These are phyloP conservation scores for Lepidurus apus DNA, from an alignment of 1,140 invertebrate genomes.

Conservation along the genomic window DNA sequence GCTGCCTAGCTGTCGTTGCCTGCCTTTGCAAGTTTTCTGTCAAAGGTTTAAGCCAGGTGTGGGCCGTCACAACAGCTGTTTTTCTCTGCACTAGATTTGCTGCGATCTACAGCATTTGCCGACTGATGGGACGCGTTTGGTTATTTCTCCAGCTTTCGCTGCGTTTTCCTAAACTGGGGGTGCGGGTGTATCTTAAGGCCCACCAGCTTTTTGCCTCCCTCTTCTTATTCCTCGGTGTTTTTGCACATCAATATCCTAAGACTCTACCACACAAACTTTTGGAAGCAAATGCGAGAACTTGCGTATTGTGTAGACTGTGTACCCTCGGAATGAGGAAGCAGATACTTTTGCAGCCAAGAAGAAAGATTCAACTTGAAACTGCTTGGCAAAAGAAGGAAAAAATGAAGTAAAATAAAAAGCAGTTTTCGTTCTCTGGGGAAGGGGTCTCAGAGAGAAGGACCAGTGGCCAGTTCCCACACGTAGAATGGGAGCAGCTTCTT, in stretches of 20 bases:
- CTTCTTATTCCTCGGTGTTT: not conserved
- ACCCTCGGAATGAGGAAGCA: not conserved
- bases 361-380: not conserved
- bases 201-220: not conserved
- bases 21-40: slow-evolving; percentile 21
- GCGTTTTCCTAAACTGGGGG: not conserved
- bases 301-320: not conserved
- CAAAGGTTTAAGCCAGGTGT: slow-evolving; percentile 21
- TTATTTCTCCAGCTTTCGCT: not conserved
- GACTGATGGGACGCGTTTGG: slow-evolving; percentile 12
- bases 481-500: slow-evolving; percentile 14
- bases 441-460: slow-evolving; percentile 6
- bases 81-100: slow-evolving; percentile 7
- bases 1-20: slow-evolving; percentile 13
- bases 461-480: slow-evolving; percentile 20
- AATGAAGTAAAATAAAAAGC: not conserved
- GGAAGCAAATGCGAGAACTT: not conserved
- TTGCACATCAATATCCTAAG: not conserved
- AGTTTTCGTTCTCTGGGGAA: not conserved
- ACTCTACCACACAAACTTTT: not conserved
- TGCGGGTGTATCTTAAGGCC: not conserved
- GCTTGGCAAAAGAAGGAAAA: not conserved
- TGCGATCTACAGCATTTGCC: slow-evolving; percentile 10
- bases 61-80: slow-evolving; percentile 20
- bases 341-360: not conserved